A percentile compares a stretch with the other conserved stretches of the same genome.
Conservation (phyloP, 2,797 vertebrate genomes). For the Kryptopterus vitreolus region DNA sequence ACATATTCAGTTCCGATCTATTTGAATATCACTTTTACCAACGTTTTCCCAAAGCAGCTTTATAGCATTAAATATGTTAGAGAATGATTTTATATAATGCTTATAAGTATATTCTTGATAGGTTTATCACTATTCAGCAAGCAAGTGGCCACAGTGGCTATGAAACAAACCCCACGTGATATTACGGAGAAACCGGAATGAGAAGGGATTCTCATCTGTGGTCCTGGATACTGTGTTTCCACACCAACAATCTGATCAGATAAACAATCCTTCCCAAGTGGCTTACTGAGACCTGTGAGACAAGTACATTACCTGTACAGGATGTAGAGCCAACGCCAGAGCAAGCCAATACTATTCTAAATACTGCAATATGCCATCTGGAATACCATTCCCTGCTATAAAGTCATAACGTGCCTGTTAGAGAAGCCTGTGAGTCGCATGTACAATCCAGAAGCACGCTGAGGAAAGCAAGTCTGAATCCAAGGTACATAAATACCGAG, state of each 20-base stretch:
- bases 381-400: not conserved
- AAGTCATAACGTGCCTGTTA: not conserved
- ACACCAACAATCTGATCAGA: not conserved
- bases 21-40: too few relatives aligned
- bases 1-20: too few relatives aligned
- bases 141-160: too few relatives aligned
- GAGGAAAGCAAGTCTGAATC: not conserved
- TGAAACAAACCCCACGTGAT: too few relatives aligned
- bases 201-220: too few relatives aligned
- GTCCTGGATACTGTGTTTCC: not conserved
- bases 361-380: not conserved
- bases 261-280: not conserved
- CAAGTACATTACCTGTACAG: not conserved
- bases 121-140: too few relatives aligned
- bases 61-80: too few relatives aligned
- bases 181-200: too few relatives aligned
- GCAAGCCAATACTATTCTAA: not conserved
- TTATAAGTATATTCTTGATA: too few relatives aligned
- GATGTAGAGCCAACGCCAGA: not conserved
- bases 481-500: too few relatives aligned
- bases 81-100: too few relatives aligned
- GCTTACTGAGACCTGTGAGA: not conserved
- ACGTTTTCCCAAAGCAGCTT: too few relatives aligned
- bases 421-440: not conserved
- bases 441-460: not conserved